Evolutionary conservation across 2,888 invertebrate species (phyloP).

Genomic region (Escarpia spicata): DNA sequence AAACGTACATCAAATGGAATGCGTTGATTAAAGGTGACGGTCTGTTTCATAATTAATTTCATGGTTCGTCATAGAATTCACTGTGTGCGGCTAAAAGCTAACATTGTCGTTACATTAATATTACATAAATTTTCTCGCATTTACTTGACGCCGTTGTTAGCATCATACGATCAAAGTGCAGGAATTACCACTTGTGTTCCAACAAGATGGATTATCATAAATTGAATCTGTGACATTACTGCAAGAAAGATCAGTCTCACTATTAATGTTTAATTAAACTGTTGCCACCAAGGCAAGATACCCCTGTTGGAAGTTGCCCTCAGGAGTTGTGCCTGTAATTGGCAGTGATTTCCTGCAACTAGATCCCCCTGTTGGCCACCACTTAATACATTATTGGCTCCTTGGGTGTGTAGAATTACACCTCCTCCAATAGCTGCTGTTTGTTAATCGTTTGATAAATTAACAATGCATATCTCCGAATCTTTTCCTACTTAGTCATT

Average conservation of each 20-base stretch:
- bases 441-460: not conserved
- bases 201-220: not conserved
- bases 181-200: not conserved
- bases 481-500: not conserved
- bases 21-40: not conserved
- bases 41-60: conserved; percentile 13
- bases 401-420: too few species aligned
- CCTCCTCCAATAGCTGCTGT: not conserved
- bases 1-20: not conserved
- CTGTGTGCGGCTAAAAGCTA: not conserved
- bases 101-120: not conserved
- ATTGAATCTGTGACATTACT: not conserved
- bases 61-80: not conserved
- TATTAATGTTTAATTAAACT: not conserved
- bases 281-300: not conserved
- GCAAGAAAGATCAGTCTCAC: not conserved
- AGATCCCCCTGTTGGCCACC: too few species aligned
- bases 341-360: not conserved
- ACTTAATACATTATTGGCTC: too few species aligned
- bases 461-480: not conserved
- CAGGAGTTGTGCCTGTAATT: not conserved
- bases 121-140: not conserved
- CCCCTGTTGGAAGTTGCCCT: not conserved
- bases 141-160: not conserved
- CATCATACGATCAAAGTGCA: not conserved